Base-by-base conservation (phyloP, 2,113 vertebrate genomes). In the Physeter macrocephalus region DNA sequence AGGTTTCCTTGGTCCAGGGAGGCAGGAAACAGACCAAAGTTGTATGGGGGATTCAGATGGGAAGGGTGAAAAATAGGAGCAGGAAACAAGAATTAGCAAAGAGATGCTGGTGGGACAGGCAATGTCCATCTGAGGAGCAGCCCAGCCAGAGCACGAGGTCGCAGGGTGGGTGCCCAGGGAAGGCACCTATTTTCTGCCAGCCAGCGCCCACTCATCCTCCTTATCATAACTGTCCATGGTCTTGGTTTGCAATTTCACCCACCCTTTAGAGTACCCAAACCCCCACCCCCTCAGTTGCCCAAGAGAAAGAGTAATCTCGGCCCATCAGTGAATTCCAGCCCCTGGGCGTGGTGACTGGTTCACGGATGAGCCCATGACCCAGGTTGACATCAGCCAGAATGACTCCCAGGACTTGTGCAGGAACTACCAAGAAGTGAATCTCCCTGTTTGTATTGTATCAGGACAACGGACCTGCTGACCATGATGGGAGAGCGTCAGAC, bases 281-380 rank as follows among this genome's bases (percentile, higher is more conserved):
- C 25, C 1, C 4, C 7, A 74, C 3, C 3, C 3, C 2, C 8
- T n/a, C 34, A 27, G 9, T 4, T 66, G 14, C 71, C 64, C 14
- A 69, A 41, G n/a, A 14, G 46, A 52, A 91, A 41, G 27, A 36
- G 2, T 57, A 39, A 41, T 67, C 20, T 9, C 62, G 21, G 49
- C 4, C 88, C 89, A 69, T 8, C 77, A 74, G 29, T 18, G 43
- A 96, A 46, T 66, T 61, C 54, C 36, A 80, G 27, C 8, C 20
- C 39, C 69, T 29, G 17, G 39, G 10, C 5, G 34, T 5, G 25
- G 14, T 29, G 12, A 82, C 15, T 61, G 54, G 41, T 21, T 83
- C 57, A 93, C 39, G 14, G 54, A 89, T 5, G 15, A 66, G 11
- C 62, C n/a, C 5, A 7, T 43, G 69, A 71, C 52, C 17, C 43